phyloP scores from a whole-genome alignment of 2,888 invertebrate species.

The Leptinotarsa tumamoca region DNA sequence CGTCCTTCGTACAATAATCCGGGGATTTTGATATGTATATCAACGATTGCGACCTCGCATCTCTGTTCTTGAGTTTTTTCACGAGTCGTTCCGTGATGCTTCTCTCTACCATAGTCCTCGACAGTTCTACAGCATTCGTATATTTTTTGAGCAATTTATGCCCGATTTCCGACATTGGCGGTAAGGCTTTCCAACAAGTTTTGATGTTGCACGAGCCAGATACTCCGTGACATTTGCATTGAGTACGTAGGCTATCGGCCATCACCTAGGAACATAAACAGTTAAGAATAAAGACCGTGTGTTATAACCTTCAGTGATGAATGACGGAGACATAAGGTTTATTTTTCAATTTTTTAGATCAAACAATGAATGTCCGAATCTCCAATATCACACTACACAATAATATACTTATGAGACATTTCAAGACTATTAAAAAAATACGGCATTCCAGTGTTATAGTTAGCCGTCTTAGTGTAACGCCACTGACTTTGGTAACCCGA shows the following conservation, averaged over 20 bases:
- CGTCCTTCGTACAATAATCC: slow-evolving; percentile 84
- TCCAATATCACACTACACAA: no score
- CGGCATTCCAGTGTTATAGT: no score
- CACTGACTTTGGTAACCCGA: no score
- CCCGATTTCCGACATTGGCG: slow-evolving; percentile 71
- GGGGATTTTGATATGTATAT: slow-evolving; percentile 84
- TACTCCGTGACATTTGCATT: slow-evolving; percentile 89
- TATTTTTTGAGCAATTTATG: slow-evolving; percentile 72
- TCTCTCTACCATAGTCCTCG: slow-evolving; percentile 44
- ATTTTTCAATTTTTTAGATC: no score
- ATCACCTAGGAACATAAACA: slow-evolving; percentile 70
- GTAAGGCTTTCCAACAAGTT: slow-evolving; percentile 84
- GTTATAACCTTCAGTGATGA: no score
- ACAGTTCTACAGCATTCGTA: slow-evolving; percentile 69
- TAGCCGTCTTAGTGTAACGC: no score
- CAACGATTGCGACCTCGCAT: slow-evolving; percentile 70
- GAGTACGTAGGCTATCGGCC: slow-evolving; percentile 70
- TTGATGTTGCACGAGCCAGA: slow-evolving; percentile 86
- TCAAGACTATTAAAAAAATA: no score
- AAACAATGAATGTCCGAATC: no score
- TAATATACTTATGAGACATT: no score
- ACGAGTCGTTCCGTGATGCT: slow-evolving; percentile 26
- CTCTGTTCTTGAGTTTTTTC: slow-evolving; percentile 45
- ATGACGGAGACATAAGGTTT: no score
- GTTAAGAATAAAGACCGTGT: slow-evolving; percentile 17